Evolutionary conservation across 2,797 vertebrate species (phyloP), one percentile per base, ranked within the genome.

Genomic region (Bradypodion ventrale): DNA sequence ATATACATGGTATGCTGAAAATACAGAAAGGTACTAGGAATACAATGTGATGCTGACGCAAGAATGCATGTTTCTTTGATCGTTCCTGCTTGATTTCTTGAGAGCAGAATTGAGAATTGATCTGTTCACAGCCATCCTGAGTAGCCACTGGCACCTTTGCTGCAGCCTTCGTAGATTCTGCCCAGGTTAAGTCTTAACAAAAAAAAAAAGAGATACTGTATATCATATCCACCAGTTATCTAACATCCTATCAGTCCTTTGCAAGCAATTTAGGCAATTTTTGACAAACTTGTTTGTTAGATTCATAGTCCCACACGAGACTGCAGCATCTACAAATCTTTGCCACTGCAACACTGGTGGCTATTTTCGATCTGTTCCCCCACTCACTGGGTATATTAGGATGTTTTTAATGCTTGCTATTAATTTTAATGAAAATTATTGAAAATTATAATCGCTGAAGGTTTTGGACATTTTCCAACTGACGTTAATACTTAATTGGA

Each of bases 381-480:
- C 15, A 85, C 52, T 6, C 88, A 32, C 85, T 69, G 74, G 77
- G 16, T 89, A 82, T 86, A 77, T 84, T 89, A 92, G 10, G n/a
- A n/a, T 85, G 93, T 93, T 56, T 78, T 93, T 91, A 91, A 91
- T 29, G 74, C 23, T 87, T 91, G 74, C 65, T 92, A 93, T 93
- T 92, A 90, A 91, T 93, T 95, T 94, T 91, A 94, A 92, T 90
- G n/a, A 93, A 94, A 94, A 91, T 87, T 75, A 93, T 87, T 90
- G 84, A 93, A 93, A 91, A 84, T 91, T 76, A 89, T 92, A 90
- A 62, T 90, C 78, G 72, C 75, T 90, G 93, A 94, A 91, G 89
- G 86, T 91, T 95, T 93, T 91, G 90, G 87, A 95, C 93, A 75
- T 82, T 81, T 86, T 92, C 77, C 90, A 94, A 80, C 86, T 82